Evolutionary conservation across 2,797 vertebrate genomes (phyloP).

Genomic region (Alectoris magna): DNA sequence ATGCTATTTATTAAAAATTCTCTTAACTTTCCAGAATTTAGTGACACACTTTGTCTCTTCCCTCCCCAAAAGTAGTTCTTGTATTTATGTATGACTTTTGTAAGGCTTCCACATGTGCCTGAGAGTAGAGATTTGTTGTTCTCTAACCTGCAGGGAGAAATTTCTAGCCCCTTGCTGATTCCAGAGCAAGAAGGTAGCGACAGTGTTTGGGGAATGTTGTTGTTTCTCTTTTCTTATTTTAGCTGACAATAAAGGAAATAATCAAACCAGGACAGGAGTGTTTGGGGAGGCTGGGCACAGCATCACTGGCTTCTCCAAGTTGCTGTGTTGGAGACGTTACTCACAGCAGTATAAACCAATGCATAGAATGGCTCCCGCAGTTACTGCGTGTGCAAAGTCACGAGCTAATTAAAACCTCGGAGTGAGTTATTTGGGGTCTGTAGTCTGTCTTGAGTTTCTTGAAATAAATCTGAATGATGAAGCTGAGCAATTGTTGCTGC

Average conservation of each 20-base stretch:
- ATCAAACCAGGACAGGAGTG: neutral
- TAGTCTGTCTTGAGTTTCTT: conserved; percentile 1
- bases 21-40: neutral
- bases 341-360: neutral
- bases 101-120: neutral
- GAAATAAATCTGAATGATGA: conserved; percentile 14
- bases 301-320: neutral
- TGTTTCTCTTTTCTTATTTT: neutral
- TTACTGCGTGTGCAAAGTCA: neutral
- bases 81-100: neutral
- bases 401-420: neutral
- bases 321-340: neutral
- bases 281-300: neutral
- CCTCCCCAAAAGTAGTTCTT: neutral
- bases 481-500: neutral
- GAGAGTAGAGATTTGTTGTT: neutral
- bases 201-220: neutral
- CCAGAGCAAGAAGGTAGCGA: neutral
- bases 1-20: neutral
- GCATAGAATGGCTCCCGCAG: neutral
- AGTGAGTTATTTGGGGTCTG: neutral
- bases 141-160: neutral
- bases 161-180: neutral
- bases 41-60: neutral
- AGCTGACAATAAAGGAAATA: neutral